Base-by-base conservation (phyloP, 2,797 vertebrate species). In the Chloroceryle amazona region DNA sequence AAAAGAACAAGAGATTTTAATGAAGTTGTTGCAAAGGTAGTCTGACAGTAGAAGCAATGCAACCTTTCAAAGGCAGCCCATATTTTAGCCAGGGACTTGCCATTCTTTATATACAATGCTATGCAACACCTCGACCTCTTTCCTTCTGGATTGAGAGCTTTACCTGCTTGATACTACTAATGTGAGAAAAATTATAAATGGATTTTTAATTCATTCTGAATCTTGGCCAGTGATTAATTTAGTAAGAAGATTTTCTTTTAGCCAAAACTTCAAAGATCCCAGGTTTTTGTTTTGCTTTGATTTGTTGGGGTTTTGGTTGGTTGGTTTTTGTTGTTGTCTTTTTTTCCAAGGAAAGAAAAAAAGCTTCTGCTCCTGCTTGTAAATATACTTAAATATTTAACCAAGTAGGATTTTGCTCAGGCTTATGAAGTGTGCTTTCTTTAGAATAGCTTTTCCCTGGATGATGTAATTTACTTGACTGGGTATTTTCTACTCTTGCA, bases 381-480 rank as follows among this genome's bases (percentile, higher is more conserved):
- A 82, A 93, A 94, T 94, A 65, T 74, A 87, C 58, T 47, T 28
- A 94, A 89, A 90, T 68, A 83, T 85, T 90, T 47, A 92, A 83
- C 80, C 62, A 79, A 75, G 63, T 31, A 84, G 67, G 87, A 71
- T 86, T 94, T 92, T 87, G 74, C 76, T 87, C 74, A 80, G 93
- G 86, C 95, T 97, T 94, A 95, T 88, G 58, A 93, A 61, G 79
- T 4, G 61, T 96, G 90, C 97, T 97, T 97, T 95, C 86, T 97
- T 97, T 96, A 93, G 97, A 92, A 95, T 97, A 97, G 97, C 97
- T 98, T 97, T 97, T 97, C 95, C 86, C 90, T 96, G 95, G 49
- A 92, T 98, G 96, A 98, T 96, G 96, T 97, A 98, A 98, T 97
- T 93, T 87, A 91, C 94, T 98, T 97, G 96, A 93, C 94, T 85